Base-by-base conservation (phyloP, 2,888 invertebrate species). In the Eledona agricola region DNA sequence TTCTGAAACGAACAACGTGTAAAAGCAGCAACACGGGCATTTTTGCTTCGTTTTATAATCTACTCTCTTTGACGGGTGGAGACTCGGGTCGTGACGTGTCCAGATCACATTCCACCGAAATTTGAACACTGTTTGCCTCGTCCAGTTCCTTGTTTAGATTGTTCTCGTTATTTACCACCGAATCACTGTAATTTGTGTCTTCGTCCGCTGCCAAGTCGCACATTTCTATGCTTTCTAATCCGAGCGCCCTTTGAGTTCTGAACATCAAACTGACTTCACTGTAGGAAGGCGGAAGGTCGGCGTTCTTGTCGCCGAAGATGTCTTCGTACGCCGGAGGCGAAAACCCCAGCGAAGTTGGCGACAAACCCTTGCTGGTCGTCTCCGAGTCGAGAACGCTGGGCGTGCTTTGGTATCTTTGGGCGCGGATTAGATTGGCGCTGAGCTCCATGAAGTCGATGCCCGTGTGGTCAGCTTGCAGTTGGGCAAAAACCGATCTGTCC, bases 321-420 rank as follows among this genome's bases (percentile, higher is more conserved):
- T 80, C 79, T 35, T 81, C 80, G 63, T 81, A 81, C 0, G 79
- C 76, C 0, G 81, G 81, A 0, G 81, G 81, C 1, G 79, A 78
- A 25, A 77, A 75, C 19, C 78, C 78, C 28, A 74, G 59, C 1
- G 79, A 78, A 7, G 78, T 69, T 0, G 80, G 80, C 2, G 78
- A 72, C 26, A 79, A 74, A 4, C 80, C 80, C 55, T 81, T 81
- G 65, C 80, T 80, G n/a, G 79, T 79, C 4, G 78, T 78, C 57
- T 80, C 80, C 4, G 79, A 79, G 46, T 80, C 80, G 61, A 80
- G 73, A 69, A 71, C 73, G 69, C 71, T 79, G 63, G 68, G 78
- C 28, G 68, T 78, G 72, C 73, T 79, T 65, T 55, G 38, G 20
- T 38, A 43, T 17, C 67, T 65, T 52, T 79, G 79, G 1, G 78